Evolutionary conservation across 2,888 invertebrate genomes (phyloP).

Genomic region (Heliconius cydno): DNA sequence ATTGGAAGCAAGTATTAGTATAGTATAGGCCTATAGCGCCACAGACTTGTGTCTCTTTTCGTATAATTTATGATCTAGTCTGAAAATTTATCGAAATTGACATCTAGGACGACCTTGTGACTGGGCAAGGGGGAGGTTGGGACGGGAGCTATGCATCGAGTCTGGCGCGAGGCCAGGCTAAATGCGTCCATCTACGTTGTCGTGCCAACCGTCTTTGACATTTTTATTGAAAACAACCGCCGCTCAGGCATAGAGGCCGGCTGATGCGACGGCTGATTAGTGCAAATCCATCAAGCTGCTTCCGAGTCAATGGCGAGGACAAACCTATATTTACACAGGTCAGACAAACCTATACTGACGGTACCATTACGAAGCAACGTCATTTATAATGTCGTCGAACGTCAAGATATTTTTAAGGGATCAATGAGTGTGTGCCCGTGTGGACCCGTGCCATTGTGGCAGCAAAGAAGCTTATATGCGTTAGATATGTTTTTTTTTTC

Average conservation of each 20-base stretch:
- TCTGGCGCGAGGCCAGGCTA: conserved; percentile 78
- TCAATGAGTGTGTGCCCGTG: neutral
- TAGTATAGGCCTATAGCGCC: neutral
- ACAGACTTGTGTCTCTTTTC: neutral
- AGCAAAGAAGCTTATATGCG: neutral
- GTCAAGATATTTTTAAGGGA: conserved; percentile 13
- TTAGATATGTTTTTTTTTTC: neutral
- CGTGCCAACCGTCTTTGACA: conserved; percentile 75
- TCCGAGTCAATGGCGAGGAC: conserved; percentile 82
- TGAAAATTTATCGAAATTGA: conserved; percentile 45
- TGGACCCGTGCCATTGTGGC: neutral
- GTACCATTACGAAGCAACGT: conserved; percentile 58
- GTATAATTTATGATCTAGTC: neutral
- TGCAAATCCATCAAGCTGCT: conserved; percentile 76
- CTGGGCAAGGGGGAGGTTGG: conserved; percentile 64
- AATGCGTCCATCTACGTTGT: conserved; percentile 71
- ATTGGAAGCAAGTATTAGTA: neutral
- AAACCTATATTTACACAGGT: conserved; percentile 71
- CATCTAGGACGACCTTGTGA: conserved; percentile 72
- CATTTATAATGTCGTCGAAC: conserved; percentile 34
- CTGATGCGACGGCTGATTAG: conserved; percentile 68
- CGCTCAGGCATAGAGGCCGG: conserved; percentile 70
- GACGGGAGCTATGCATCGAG: conserved; percentile 69
- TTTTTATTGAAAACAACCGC: conserved; percentile 81
- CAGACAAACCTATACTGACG: conserved; percentile 56